phyloP scores from a whole-genome alignment of 2,797 vertebrate genomes.

The Betta splendens region DNA sequence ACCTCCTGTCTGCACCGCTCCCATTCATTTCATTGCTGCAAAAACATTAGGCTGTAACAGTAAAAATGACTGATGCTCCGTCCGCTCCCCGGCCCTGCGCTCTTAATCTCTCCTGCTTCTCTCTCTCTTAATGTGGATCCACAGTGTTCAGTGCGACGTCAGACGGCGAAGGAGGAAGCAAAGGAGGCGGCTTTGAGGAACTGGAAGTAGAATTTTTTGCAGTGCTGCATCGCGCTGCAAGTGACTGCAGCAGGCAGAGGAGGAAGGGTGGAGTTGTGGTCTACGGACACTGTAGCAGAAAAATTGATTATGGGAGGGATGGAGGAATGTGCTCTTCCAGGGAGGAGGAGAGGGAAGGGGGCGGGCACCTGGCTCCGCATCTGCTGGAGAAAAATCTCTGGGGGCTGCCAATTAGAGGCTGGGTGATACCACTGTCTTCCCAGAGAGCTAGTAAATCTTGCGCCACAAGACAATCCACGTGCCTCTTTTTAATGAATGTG shows the following conservation, averaged over 20 bases:
- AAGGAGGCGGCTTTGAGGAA: slow-evolving; percentile 37
- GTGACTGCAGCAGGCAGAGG: slow-evolving; percentile 56
- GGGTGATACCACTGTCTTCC: slow-evolving; percentile 61
- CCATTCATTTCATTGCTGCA: slow-evolving; percentile 21
- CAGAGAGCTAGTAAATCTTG: slow-evolving; percentile 64
- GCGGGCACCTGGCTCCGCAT: slow-evolving; percentile 50
- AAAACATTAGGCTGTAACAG: slow-evolving; percentile 49
- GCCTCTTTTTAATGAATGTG: slow-evolving; percentile 49
- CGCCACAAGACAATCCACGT: slow-evolving; percentile 55
- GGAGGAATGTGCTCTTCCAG: slow-evolving; percentile 49
- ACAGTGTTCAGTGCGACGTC: slow-evolving; percentile 44
- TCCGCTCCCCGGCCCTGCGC: slow-evolving; percentile 29
- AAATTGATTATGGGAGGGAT: slow-evolving; percentile 68
- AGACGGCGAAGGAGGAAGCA: slow-evolving; percentile 21
- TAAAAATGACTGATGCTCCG: slow-evolving; percentile 52
- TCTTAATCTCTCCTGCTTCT: slow-evolving; percentile 47
- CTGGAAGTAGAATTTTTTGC: slow-evolving; percentile 53
- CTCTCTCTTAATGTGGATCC: slow-evolving; percentile 47
- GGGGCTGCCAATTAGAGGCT: slow-evolving; percentile 74
- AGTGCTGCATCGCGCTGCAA: slow-evolving; percentile 63
- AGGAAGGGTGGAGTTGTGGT: slow-evolving; percentile 33
- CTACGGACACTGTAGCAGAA: slow-evolving; percentile 59
- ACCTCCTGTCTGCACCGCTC: slow-evolving; percentile 5
- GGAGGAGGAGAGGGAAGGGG: slow-evolving; percentile 29
- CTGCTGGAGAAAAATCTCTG: slow-evolving; percentile 57